These are phyloP conservation scores for Sinonovacula constricta DNA, from an alignment of 1,140 invertebrate species.

Conservation along the genomic window DNA sequence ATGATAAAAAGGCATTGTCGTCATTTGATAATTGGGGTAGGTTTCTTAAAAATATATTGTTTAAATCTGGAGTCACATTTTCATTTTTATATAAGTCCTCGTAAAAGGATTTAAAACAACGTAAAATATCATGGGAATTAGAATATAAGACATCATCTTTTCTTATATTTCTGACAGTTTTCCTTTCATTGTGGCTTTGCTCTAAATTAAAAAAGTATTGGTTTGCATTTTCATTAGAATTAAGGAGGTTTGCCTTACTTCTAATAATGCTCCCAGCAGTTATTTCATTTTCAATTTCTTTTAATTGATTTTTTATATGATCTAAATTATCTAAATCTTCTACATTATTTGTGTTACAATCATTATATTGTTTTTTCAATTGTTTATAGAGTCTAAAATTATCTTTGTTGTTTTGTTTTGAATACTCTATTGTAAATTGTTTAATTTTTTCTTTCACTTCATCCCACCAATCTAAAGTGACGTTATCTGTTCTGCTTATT, in stretches of 20 bases:
- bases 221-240: conserved; percentile 50
- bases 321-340: conserved; percentile 1
- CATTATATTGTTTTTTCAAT: conserved; percentile 41
- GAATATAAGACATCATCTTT: conserved; percentile 11
- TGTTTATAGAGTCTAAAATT: conserved; percentile 6
- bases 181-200: conserved; percentile 29
- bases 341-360: too few relatives aligned
- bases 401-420: conserved; percentile 36
- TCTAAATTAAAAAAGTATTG: conserved; percentile 51
- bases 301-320: conserved; percentile 47
- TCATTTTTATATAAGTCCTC: conserved; percentile 51
- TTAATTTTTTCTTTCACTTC: conserved; percentile 49
- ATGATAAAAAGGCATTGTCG: conserved; percentile 31
- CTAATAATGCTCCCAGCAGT: conserved; percentile 33
- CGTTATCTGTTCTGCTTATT: conserved; percentile 1
- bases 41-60: conserved; percentile 49
- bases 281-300: conserved; percentile 27
- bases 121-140: conserved; percentile 41
- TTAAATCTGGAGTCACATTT: conserved; percentile 36
- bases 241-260: conserved; percentile 40
- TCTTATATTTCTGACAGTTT: conserved; percentile 39
- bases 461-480: conserved; percentile 48
- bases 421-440: conserved; percentile 50
- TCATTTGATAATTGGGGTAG: conserved; percentile 44
- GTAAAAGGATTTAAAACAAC: conserved; percentile 56